Evolutionary conservation across 2,797 vertebrate genomes (phyloP), one percentile per base, ranked within the genome.

Genomic region (Amblyraja radiata): DNA sequence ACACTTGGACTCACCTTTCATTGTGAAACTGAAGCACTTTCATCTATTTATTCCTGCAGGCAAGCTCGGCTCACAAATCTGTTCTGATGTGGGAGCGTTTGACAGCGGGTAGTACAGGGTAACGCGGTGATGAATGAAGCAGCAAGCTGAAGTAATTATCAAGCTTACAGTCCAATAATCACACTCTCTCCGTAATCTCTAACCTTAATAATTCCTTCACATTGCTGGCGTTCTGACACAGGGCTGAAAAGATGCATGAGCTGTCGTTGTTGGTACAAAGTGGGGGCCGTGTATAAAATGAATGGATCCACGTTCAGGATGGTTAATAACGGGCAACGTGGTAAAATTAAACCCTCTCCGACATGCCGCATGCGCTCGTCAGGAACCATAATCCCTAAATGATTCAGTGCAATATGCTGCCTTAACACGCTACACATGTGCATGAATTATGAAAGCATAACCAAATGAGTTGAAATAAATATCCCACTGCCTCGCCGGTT

Each of bases 351-450:
- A 65, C 83, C 63, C 58, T 88, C 65, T 65, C 28, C 32, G 83
- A 65, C 61, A 65, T 14, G 14, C 36, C 61, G n/a, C 32, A 61
- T 88, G 83, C 28, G 65, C 58, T 65, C 16, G 36, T 88, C 83
- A 88, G 16, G n/a, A 16, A 13, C 28, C 13, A 18, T 32, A 88
- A 88, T 88, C 58, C n/a, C 58, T 18, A 88, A 88, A 88, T 88
- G 83, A 88, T 88, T 88, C n/a, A 88, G 63, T 88, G 61, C 83
- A 88, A 88, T 63, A 32, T 88, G 83, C 83, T 61, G 28, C 16
- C 28, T 88, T 88, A 88, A 88, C 83, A 63, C 14, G 7, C 28
- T 32, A 32, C 83, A 88, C 65, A 88, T 88, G 83, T 88, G 16
- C 65, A 63, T 88, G 61, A 65, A 63, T 88, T 88, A 88, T 65